These are phyloP conservation scores for Drosophila robusta DNA, from an alignment of 2,888 invertebrate species.

Conservation along the genomic window DNA sequence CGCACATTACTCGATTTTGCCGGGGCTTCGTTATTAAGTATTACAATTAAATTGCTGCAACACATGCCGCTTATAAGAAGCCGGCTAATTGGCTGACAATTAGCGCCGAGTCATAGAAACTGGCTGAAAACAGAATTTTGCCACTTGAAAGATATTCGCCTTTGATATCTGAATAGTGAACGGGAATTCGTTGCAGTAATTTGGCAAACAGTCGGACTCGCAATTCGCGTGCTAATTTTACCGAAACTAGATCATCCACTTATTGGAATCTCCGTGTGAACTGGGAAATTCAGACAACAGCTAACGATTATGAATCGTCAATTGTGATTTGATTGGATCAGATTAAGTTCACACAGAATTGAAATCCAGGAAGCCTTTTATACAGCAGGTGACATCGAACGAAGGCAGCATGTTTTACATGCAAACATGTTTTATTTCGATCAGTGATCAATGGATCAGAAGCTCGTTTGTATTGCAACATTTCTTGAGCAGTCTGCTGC, in stretches of 20 bases:
- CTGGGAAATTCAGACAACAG: no score
- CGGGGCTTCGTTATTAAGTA: constrained; percentile 4
- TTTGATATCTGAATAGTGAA: not conserved
- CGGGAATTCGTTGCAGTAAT: not conserved
- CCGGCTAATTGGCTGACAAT: constrained; percentile 29
- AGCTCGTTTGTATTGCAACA: constrained; percentile 11
- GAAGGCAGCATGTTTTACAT: no score
- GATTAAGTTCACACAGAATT: no score
- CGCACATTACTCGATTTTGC: constrained; percentile 4
- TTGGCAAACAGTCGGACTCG: not conserved
- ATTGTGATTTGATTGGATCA: no score
- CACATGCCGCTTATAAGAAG: constrained; percentile 9
- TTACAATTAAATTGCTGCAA: constrained; percentile 15
- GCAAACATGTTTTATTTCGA: not conserved
- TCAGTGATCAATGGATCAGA: constrained; percentile 3
- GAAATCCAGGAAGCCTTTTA: no score
- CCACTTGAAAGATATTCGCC: constrained; percentile 4
- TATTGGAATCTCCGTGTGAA: not conserved
- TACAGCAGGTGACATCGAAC: no score
- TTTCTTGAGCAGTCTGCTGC: constrained; percentile 21
- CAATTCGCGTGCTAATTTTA: not conserved
- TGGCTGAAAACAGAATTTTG: not conserved
- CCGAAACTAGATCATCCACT: not conserved
- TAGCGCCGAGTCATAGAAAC: constrained; percentile 2
- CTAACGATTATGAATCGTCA: no score